Base-by-base conservation (phyloP, 2,888 invertebrate species). In the Macaria notata region DNA sequence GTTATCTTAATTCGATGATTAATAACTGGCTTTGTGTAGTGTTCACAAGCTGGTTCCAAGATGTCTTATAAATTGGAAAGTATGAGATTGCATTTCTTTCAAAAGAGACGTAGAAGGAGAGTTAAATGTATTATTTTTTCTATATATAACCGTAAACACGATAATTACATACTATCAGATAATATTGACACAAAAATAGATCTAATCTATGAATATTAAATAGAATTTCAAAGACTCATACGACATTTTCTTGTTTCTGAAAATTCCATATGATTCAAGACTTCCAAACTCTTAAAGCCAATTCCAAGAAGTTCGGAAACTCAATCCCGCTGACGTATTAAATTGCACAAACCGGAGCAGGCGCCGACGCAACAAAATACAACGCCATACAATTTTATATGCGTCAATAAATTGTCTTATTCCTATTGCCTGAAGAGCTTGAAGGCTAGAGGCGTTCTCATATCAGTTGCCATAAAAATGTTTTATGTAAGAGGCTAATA, bases 401-500 rank as follows among this genome's bases (percentile, higher is more conserved):
- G 76, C 73, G 66, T 67, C 83, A 75, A 83, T 89, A 90, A 91
- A 90, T 90, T 73, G 81, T 72, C 73, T 79, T 58, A 80, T 78
- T 83, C 83, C 81, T 82, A 85, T 86, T 84, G 76, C 76, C 69
- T 72, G 78, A 78, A 79, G 78, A 79, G 81, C 77, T 81, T 64
- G 69, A 68, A 78, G 74, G 72, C 79, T 83, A 84, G 73, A 75
- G 72, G 76, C 78, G 72, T 71, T 69, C 84, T 85, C 83, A 87
- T 89, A 91, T 91, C 89, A 79, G 79, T 79, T 76, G 76, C 84
- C 79, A 90, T 91, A 91, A 91, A 91, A 89, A 90, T 91, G 89
- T 88, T 90, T 90, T 91, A 91, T 91, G 89, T 88, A 89, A 86
- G 82, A 83, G 85, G 86, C 90, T 90, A 91, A 91, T 91, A 91